Base-by-base conservation (phyloP, 2,888 invertebrate species). In the Xestia c-nigrum region DNA sequence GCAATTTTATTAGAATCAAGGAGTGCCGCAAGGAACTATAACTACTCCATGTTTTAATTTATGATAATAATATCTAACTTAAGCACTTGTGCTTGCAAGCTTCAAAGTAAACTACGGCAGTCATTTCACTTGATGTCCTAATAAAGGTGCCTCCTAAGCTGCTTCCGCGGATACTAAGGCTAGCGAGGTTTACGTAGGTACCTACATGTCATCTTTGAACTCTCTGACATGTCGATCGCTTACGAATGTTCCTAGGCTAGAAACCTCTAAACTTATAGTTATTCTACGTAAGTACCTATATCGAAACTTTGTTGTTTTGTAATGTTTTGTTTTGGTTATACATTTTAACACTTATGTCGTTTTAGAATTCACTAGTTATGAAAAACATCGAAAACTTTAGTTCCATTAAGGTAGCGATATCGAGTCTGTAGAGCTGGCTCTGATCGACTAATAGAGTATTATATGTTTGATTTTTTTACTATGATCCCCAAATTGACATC, bases 41-140 rank as follows among this genome's bases (percentile, higher is more conserved):
- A 16, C 16, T 72, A 31, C 31, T 31, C 31, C 24, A 50, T 43
- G 50, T 50, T 67, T 68, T n/a, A 47, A 63, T 63, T 31, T 31
- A 21, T 63, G 24, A 77, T 24, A 24, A 31, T 77, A 63, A 40
- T 63, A 16, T 63, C 24, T 19, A 47, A 40, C 59, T 31, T 38
- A 61, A 24, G 40, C n/a, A n/a, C 63, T 77, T 40, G 40, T 47
- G 38, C 31, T 31, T 31, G 31, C 61, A 68, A 55, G 70, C 69
- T 50, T 55, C 79, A 24, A 70, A 47, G 40, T 71, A 21, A 64
- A 71, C 40, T 63, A 64, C 50, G 80, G 77, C 57, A 50, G 80
- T 79, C 7, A 71, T 50, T 72, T 57, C 40, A 64, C 40, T 71
- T 47, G 31, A 57, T 55, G 43, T 64, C 19, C 40, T 70, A 46